These are phyloP conservation scores for Macrotus californicus DNA, from an alignment of 2,113 vertebrate genomes.

Conservation along the genomic window DNA sequence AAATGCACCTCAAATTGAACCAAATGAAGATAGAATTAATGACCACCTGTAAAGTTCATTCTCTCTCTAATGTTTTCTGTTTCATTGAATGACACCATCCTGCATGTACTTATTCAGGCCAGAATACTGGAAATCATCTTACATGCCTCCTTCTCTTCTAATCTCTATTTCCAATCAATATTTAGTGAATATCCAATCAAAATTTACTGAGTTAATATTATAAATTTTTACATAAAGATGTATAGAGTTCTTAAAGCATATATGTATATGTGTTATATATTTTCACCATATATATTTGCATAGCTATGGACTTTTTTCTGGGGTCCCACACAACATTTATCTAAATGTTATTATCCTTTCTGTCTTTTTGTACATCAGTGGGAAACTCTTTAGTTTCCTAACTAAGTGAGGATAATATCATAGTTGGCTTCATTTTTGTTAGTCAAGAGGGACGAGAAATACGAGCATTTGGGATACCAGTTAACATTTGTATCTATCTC, in stretches of 20 bases:
- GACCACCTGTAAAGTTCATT: neutral
- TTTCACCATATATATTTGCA: neutral
- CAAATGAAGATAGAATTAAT: constrained; percentile 7
- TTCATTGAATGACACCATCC: neutral
- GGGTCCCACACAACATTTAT: neutral
- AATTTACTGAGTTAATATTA: neutral
- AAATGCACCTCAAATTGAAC: neutral
- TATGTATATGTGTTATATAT: neutral
- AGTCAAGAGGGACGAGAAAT: neutral
- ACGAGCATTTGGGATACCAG: neutral
- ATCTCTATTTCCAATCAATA: neutral
- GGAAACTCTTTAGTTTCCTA: neutral
- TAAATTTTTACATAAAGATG: neutral
- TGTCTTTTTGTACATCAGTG: neutral
- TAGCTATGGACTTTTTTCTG: neutral
- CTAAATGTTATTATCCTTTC: neutral
- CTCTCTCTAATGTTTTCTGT: neutral
- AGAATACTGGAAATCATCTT: neutral
- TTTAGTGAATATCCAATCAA: neutral
- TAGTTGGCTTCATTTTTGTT: neutral
- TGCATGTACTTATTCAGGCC: neutral
- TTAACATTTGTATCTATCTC: neutral
- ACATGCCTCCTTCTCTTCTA: neutral
- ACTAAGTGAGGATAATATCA: neutral
- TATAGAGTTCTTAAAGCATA: neutral